These are phyloP conservation scores for Stomorhina lunata DNA, from an alignment of 2,888 invertebrate species.

Conservation along the genomic window DNA sequence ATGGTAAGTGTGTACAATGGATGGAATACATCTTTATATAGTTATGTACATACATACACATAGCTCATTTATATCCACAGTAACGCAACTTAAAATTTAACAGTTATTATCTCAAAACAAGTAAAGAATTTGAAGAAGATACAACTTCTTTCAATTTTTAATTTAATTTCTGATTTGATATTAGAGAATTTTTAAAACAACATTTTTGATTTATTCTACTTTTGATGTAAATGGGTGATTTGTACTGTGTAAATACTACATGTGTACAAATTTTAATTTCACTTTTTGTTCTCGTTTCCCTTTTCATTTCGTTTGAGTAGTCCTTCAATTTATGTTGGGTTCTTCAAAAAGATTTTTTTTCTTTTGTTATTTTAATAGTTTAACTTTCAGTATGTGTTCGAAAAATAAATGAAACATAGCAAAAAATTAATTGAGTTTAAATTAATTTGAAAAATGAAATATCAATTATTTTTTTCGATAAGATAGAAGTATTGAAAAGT, in stretches of 20 bases:
- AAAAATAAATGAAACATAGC: neutral
- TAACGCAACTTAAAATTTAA: no score
- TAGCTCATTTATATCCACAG: no score
- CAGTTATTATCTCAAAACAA: no score
- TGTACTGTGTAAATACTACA: neutral
- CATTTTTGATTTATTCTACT: no score
- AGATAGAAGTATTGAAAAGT: no score
- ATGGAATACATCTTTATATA: neutral
- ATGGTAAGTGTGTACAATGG: constrained; percentile 88
- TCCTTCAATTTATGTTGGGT: neutral
- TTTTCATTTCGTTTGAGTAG: constrained; percentile 24
- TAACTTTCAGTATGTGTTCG: neutral
- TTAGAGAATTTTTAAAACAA: no score
- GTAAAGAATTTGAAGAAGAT: no score
- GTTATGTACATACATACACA: neutral
- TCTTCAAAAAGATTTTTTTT: constrained; percentile 22
- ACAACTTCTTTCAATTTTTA: no score
- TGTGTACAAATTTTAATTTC: neutral
- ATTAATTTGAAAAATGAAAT: constrained; percentile 48
- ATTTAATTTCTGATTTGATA: no score
- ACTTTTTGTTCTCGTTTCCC: neutral
- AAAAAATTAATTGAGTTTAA: constrained; percentile 28
- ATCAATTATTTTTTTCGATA: constrained; percentile 1
- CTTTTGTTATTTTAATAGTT: constrained; percentile 18
- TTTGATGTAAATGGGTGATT: constrained; percentile 92